These are phyloP conservation scores for Scrobipalpa atriplicella DNA, from an alignment of 2,888 invertebrate species.

Conservation along the genomic window DNA sequence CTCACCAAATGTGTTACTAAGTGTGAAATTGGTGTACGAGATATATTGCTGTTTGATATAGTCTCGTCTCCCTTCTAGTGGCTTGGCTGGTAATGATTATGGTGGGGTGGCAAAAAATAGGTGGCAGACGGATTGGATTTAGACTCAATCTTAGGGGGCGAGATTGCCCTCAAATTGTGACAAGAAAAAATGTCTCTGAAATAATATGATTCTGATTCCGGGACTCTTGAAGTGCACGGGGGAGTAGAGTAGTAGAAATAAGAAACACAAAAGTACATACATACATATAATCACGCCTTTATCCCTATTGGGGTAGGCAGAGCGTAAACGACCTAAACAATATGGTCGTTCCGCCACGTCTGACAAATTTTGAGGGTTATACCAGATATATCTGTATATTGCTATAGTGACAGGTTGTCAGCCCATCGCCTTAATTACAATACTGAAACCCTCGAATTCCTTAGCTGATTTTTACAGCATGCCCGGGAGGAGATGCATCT, in stretches of 20 bases:
- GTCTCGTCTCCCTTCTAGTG: constrained; percentile 10
- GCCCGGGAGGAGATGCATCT: too few relatives aligned
- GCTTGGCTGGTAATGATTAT: constrained; percentile 51
- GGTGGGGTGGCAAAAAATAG: constrained; percentile 33
- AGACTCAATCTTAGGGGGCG: constrained; percentile 12
- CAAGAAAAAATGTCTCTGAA: background rate
- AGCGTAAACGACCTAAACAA: too few relatives aligned
- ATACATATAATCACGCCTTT: too few relatives aligned
- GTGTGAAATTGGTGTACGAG: background rate
- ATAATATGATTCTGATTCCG: background rate
- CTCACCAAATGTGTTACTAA: background rate
- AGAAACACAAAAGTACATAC: background rate
- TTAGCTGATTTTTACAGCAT: too few relatives aligned
- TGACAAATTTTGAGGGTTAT: too few relatives aligned
- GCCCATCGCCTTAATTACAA: too few relatives aligned
- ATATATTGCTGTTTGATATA: constrained; percentile 9
- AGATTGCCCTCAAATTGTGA: constrained; percentile 10
- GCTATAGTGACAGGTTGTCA: too few relatives aligned
- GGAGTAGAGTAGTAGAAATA: background rate
- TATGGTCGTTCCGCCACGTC: too few relatives aligned
- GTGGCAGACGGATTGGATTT: constrained; percentile 17
- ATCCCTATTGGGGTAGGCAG: too few relatives aligned
- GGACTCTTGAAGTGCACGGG: background rate
- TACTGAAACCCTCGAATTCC: too few relatives aligned
- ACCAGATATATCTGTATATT: too few relatives aligned